Base-by-base conservation (phyloP, 1,140 invertebrate species). In the Orchestia grillus region DNA sequence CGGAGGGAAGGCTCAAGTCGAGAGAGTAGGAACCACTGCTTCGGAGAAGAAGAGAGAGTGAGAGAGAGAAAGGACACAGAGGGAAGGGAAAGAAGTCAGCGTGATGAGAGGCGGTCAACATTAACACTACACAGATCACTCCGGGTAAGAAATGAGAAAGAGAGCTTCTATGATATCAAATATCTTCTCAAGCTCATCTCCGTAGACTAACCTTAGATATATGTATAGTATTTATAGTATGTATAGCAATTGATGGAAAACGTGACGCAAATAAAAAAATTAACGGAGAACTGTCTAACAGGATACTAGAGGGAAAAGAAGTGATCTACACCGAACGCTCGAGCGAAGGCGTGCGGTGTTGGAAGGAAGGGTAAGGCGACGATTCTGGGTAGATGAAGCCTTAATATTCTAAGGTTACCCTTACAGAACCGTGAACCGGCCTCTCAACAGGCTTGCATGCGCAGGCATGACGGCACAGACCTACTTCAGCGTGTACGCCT, bases 171-270 rank as follows among this genome's bases (percentile, higher is more conserved):
- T 45, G 92, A 94, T 94, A 45, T 94, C 44, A 94, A 45, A 94
- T 45, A 94, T 47, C 92, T 94, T 94, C 92, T 94, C 43, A 94
- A 94, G 92, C 92, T 94, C 92, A 45, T 45, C 92, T 94, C 47
- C 44, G 40, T 94, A 94, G 44, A 94, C 92, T 94, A 94, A 94
- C 92, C 43, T 94, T 94, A 94, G 92, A 94, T 47, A 94, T 94
- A 94, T 94, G 92, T 94, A 94, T 94, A 94, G 92, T 94, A 94
- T 94, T 94, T 94, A 94, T 94, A 94, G 92, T 94, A 94, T 94
- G 92, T 94, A 94, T 94, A 94, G 92, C 92, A 94, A 94, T 94
- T 94, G 92, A 94, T 94, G 92, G 44, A 47, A 90, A 94, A 94
- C 44, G 47, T 47, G 44, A 45, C 92, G 44, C 1, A 94, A 94